Conservation (phyloP, 1,140 invertebrate genomes). For the Drosophila subpulchrella region DNA sequence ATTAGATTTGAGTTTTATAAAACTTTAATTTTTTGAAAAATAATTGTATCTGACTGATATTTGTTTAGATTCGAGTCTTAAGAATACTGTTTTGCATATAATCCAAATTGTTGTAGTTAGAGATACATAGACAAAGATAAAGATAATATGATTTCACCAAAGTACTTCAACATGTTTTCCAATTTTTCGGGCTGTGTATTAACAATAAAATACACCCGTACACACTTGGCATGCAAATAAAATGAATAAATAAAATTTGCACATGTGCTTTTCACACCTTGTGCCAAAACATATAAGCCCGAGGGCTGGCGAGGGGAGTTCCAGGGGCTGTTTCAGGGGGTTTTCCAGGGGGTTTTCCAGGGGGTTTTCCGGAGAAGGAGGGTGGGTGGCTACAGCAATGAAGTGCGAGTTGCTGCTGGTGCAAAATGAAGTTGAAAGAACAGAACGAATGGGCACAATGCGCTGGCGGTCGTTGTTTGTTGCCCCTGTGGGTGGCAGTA, state of each 20-base stretch:
- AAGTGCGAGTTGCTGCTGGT: constrained; percentile 66
- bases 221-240: constrained; percentile 75
- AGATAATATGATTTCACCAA: no score
- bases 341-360: background rate
- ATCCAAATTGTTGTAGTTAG: no score
- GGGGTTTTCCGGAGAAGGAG: no score
- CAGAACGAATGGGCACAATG: constrained; percentile 70
- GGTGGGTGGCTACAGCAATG: constrained; percentile 42
- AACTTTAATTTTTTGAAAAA: no score
- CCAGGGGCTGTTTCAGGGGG: background rate
- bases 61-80: no score
- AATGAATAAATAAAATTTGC: constrained; percentile 83
- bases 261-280: constrained; percentile 77
- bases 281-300: constrained; percentile 69
- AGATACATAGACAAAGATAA: no score
- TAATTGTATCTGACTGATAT: no score
- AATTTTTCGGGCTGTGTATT: constrained; percentile 25
- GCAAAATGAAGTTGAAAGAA: constrained; percentile 71
- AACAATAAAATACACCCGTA: constrained; percentile 50
- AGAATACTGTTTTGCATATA: no score
- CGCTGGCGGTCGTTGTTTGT: constrained; percentile 44
- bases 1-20: no score
- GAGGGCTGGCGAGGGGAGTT: constrained; percentile 34
- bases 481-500: constrained; percentile 64
- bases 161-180: background rate